A percentile compares a stretch with the other conserved stretches of the same genome.
Evolutionary conservation across 2,113 vertebrate species (phyloP).

Genomic region (Amazona guildingii): DNA sequence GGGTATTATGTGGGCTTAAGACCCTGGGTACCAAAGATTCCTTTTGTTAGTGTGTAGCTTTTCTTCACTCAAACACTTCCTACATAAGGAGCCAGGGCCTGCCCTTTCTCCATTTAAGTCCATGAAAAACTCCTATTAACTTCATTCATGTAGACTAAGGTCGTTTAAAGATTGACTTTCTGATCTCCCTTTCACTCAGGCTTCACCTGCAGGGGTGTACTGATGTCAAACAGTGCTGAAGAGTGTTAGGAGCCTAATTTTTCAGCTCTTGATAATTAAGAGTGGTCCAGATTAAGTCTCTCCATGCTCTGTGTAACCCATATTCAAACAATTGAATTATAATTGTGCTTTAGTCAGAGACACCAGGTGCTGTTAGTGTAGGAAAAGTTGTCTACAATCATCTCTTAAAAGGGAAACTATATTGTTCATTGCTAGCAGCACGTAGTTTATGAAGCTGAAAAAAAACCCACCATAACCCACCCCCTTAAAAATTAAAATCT

Average conservation of each 20-base stretch:
- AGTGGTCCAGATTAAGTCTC: neutral
- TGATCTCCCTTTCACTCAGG: slow-evolving; percentile 64
- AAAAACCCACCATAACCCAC: neutral
- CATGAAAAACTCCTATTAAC: slow-evolving; percentile 54
- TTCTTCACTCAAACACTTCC: slow-evolving; percentile 76
- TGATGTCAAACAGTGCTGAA: slow-evolving; percentile 8
- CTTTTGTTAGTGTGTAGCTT: slow-evolving; percentile 79
- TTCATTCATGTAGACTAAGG: slow-evolving; percentile 37
- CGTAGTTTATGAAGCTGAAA: neutral
- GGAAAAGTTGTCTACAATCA: neutral
- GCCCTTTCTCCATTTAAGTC: slow-evolving; percentile 17
- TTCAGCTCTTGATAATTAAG: neutral
- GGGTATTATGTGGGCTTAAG: slow-evolving; percentile 78
- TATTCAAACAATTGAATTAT: neutral
- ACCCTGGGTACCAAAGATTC: slow-evolving; percentile 78
- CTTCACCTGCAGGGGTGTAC: slow-evolving; percentile 53
- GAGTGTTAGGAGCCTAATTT: neutral
- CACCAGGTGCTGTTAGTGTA: neutral
- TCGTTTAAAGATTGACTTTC: slow-evolving; percentile 58
- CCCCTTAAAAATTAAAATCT: neutral
- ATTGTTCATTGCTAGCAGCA: neutral
- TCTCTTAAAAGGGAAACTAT: neutral
- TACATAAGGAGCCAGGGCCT: slow-evolving; percentile 53
- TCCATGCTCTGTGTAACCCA: neutral
- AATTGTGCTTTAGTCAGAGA: neutral